Percentiles rank a stretch among this genome's conserved stretches.
Conservation (phyloP, 2,888 invertebrate species). For the Halocaridina rubra region DNA sequence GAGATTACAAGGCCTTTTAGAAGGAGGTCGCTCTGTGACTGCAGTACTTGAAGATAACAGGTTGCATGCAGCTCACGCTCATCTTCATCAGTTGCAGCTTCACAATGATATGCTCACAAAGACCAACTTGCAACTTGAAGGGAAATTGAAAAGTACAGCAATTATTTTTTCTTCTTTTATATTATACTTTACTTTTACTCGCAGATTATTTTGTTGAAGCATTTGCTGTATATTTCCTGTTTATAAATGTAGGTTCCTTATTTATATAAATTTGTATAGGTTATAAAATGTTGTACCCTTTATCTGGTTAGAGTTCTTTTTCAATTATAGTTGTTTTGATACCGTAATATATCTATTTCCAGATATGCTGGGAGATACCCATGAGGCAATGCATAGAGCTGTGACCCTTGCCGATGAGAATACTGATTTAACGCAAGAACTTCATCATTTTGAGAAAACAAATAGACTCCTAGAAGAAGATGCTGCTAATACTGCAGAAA, state of each 20-base stretch:
- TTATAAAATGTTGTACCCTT: no score
- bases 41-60: constrained; percentile 49
- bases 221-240: no score
- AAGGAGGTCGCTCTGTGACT: constrained; percentile 40
- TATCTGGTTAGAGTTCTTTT: no score
- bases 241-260: no score
- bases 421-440: constrained; percentile 41
- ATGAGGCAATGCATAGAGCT: constrained; percentile 55
- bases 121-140: constrained; percentile 48
- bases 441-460: constrained; percentile 38
- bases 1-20: constrained; percentile 49
- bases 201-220: no score
- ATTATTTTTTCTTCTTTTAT: no score
- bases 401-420: constrained; percentile 48
- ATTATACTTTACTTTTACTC: no score
- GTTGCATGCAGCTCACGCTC: constrained; percentile 44
- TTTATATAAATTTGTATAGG: no score
- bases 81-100: constrained; percentile 50
- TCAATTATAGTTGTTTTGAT: not conserved
- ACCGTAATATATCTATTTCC: not conserved
- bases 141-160: constrained; percentile 45
- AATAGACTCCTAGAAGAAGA: constrained; percentile 46
- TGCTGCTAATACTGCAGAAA: constrained; percentile 36
- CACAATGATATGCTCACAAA: constrained; percentile 55
- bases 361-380: constrained; percentile 55